Evolutionary conservation across 2,888 invertebrate species (phyloP), one percentile per base, ranked within the genome.

Genomic region (Drosophila melanosoma): DNA sequence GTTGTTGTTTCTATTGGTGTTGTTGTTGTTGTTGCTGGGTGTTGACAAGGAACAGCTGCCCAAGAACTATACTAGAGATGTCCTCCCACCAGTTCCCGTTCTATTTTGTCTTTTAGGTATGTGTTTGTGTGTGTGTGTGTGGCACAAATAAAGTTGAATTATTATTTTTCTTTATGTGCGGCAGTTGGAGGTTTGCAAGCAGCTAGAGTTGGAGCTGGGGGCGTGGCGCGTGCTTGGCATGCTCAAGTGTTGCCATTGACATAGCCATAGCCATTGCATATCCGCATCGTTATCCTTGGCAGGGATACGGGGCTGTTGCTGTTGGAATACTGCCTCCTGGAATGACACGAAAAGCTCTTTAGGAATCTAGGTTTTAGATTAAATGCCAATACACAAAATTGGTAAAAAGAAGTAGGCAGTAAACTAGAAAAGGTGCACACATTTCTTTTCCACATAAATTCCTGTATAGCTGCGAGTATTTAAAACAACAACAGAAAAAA

Each of bases 61-160:
- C 81, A 63, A 75, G 75, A 64, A 69, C 58, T 48, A 65, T 76
- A 68, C 32, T 45, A 49, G n/a, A 61, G 52, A 23, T 29, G 38
- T 38, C 48, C 15, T 33, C 35, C 33, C 1, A n/a, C 12, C 48
- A 32, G 29, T 26, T n/a, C 17, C 23, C 33, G 1, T 20, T 17
- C 53, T 33, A 32, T 33, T 33, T 29, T 52, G 52, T 17, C 45
- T 54, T 23, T 12, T 81, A 80, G 80, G 80, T 85, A 82, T 86
- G 83, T 51, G 82, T 85, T 78, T 86, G 83, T 51, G 33, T 52
- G 32, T 52, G 35, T 53, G 54, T 56, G 54, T 54, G 23, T 85
- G 85, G 90, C 89, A 89, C 85, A 86, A 86, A 86, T 86, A 86
- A 86, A 86, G 85, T 86, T 86, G 85, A 86, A 86, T 86, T 86